phyloP scores from a whole-genome alignment of 2,797 vertebrate species.

The Malurus splendens region DNA sequence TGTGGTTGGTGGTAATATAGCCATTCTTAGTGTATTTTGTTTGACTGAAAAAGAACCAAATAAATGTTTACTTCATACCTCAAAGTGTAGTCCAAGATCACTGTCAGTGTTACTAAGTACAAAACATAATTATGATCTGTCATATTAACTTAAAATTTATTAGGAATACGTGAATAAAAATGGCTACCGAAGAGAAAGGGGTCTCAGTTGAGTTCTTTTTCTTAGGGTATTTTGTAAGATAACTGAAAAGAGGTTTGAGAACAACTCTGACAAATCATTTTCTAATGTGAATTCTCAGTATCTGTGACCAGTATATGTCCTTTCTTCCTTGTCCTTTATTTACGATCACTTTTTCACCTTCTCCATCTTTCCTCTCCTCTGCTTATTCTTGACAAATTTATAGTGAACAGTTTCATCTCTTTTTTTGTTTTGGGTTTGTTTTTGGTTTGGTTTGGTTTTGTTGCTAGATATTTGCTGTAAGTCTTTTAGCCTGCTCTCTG shows the following conservation, averaged over 20 bases:
- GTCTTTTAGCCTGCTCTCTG: background rate
- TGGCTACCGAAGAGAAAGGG: no score
- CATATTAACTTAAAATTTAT: background rate
- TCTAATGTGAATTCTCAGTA: background rate
- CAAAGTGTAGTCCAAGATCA: accelerated
- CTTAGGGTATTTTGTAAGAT: no score
- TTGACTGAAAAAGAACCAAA: background rate
- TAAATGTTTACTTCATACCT: background rate
- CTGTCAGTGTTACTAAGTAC: background rate
- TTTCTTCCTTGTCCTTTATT: background rate
- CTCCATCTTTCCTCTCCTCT: background rate
- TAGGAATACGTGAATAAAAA: background rate
- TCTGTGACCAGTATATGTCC: background rate
- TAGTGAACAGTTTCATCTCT: background rate
- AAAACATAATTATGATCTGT: background rate
- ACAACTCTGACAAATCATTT: background rate
- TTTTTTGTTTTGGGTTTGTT: accelerated
- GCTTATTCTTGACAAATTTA: background rate
- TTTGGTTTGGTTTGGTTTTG: no score
- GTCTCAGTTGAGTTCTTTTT: no score
- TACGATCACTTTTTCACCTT: background rate
- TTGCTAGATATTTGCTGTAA: background rate
- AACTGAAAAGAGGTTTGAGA: no score
- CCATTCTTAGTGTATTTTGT: background rate
- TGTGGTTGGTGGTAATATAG: background rate